Evolutionary conservation across 2,113 vertebrate genomes (phyloP).

Genomic region (Hirundichthys speculiger): DNA sequence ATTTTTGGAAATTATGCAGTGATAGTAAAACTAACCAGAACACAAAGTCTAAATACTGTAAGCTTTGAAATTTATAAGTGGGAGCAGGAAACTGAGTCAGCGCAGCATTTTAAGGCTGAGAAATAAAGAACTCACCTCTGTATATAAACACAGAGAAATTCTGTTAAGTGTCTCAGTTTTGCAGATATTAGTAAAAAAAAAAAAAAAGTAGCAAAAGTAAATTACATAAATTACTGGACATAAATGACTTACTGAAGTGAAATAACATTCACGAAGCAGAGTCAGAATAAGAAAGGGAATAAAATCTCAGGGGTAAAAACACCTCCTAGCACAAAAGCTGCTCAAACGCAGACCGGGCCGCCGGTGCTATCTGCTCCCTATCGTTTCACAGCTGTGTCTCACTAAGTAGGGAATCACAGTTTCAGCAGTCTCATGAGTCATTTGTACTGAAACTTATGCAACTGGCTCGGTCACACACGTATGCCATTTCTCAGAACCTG

Average conservation of each 20-base stretch:
- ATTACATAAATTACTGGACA: neutral
- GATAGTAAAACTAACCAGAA: neutral
- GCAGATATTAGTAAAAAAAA: neutral
- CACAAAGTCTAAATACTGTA: neutral
- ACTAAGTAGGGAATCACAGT: too few species aligned
- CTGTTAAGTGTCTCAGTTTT: neutral
- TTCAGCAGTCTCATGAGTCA: too few species aligned
- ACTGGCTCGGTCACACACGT: too few species aligned
- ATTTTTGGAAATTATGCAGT: neutral
- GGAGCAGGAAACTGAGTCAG: constrained; percentile 2
- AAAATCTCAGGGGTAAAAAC: too few species aligned
- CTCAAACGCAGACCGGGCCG: too few species aligned
- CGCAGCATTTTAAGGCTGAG: neutral
- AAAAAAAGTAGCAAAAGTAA: neutral
- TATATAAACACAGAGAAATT: constrained; percentile 2
- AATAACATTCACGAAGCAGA: neutral
- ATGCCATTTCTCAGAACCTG: too few species aligned
- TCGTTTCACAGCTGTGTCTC: too few species aligned
- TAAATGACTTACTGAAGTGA: neutral
- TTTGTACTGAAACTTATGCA: too few species aligned
- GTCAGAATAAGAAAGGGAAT: too few species aligned
- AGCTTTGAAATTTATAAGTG: constrained; percentile 1
- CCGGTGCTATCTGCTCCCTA: too few species aligned
- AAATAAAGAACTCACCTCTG: neutral
- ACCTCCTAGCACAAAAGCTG: too few species aligned